These are phyloP conservation scores for Leuctra nigra DNA, from an alignment of 2,888 invertebrate genomes.

Conservation along the genomic window DNA sequence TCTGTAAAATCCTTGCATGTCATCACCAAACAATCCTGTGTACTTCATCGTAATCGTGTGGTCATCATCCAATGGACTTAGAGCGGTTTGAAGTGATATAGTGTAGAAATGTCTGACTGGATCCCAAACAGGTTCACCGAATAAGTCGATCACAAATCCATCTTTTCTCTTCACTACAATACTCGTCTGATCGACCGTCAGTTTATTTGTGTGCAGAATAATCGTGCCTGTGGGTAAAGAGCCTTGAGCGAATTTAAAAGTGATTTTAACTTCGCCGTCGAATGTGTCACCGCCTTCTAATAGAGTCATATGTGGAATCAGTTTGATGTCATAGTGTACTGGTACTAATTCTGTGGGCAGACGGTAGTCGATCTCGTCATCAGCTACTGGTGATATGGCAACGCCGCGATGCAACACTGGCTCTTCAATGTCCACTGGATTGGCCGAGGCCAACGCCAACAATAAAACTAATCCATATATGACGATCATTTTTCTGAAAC, in stretches of 20 bases:
- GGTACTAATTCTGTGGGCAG: neutral
- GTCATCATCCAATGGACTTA: slow-evolving; percentile 43
- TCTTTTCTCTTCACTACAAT: no score
- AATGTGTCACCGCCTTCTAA: neutral
- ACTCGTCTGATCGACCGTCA: slow-evolving; percentile 4
- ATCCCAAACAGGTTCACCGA: slow-evolving; percentile 29
- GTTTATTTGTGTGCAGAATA: slow-evolving; percentile 12
- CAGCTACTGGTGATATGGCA: neutral
- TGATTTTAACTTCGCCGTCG: slow-evolving; percentile 8
- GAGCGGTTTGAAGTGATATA: slow-evolving; percentile 39
- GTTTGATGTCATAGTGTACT: neutral
- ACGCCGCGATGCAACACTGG: neutral
- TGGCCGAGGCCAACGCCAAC: neutral
- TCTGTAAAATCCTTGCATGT: slow-evolving; percentile 53
- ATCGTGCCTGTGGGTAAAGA: slow-evolving; percentile 3
- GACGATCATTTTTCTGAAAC: no score
- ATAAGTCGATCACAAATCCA: no score
- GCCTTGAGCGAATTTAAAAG: neutral
- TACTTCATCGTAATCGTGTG: slow-evolving; percentile 50
- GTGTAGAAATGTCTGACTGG: slow-evolving; percentile 46
- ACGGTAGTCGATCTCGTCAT: neutral
- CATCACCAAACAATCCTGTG: slow-evolving; percentile 47
- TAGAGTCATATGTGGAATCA: neutral
- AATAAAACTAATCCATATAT: no score
- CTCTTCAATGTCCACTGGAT: neutral